phyloP scores from a whole-genome alignment of 2,888 invertebrate species.

The Pammene fasciana region DNA sequence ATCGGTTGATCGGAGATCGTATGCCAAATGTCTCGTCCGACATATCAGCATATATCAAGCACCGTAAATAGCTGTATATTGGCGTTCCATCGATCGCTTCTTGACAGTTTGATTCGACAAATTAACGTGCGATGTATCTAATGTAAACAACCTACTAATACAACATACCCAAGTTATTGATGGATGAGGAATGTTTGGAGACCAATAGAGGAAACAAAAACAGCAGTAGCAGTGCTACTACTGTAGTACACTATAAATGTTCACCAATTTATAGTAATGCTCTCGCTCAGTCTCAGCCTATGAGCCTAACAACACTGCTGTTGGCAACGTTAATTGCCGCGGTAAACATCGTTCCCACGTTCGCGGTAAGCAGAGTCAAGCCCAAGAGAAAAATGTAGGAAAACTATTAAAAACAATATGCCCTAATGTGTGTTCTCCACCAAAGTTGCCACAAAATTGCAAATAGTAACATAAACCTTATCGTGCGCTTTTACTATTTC shows the following conservation, averaged over 20 bases:
- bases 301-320: too few species aligned
- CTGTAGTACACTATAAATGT: too few species aligned
- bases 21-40: constrained; percentile 57
- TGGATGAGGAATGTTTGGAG: constrained; percentile 31
- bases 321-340: too few species aligned
- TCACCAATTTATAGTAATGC: too few species aligned
- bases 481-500: too few species aligned
- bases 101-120: constrained; percentile 44
- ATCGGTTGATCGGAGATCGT: constrained; percentile 35
- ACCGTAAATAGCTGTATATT: constrained; percentile 54
- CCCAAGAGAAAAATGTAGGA: too few species aligned
- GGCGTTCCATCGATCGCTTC: constrained; percentile 47
- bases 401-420: too few species aligned
- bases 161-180: constrained; percentile 46
- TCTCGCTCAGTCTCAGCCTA: too few species aligned
- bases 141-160: constrained; percentile 47
- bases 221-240: constrained; percentile 9
- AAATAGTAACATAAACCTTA: too few species aligned
- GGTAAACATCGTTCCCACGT: too few species aligned
- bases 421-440: neutral
- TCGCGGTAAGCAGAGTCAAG: too few species aligned
- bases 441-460: neutral
- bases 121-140: constrained; percentile 46
- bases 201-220: constrained; percentile 22
- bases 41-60: constrained; percentile 51